Evolutionary conservation across 1,140 invertebrate species (phyloP).

Genomic region (Oedothorax gibbosus): DNA sequence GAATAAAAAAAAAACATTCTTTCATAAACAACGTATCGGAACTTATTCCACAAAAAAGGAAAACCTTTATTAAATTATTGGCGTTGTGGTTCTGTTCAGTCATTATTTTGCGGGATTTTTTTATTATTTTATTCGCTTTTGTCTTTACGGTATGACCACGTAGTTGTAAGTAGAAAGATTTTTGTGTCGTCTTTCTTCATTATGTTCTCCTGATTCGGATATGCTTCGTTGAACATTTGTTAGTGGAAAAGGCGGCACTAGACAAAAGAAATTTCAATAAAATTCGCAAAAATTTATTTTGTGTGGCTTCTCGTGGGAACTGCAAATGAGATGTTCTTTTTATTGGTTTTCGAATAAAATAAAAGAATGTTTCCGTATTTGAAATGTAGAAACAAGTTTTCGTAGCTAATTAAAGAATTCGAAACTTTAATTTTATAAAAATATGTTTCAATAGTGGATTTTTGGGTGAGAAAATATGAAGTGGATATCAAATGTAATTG

Average conservation of each 20-base stretch:
- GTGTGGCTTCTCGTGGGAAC: no score
- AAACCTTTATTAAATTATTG: constrained; percentile 45
- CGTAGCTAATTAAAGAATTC: no score
- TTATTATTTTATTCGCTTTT: neutral
- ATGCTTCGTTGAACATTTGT: neutral
- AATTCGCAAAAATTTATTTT: neutral
- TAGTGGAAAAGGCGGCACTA: neutral
- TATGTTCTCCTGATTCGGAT: neutral
- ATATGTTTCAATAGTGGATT: no score
- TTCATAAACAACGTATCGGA: constrained; percentile 46
- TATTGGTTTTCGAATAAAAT: neutral
- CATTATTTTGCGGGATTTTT: constrained; percentile 8
- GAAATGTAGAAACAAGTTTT: no score
- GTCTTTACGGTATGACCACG: neutral
- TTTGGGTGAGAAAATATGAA: no score
- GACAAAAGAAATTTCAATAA: neutral
- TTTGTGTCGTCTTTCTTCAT: neutral
- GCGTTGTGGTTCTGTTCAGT: neutral
- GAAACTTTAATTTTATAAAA: no score
- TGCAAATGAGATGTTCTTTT: neutral
- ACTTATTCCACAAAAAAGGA: constrained; percentile 19
- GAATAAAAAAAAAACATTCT: neutral
- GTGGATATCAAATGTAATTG: no score
- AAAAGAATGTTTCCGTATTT: no score
- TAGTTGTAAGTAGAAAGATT: no score